Percentiles rank a stretch among this genome's conserved stretches.
These are phyloP conservation scores for Meteorus colon DNA, from an alignment of 2,888 invertebrate species.

Conservation along the genomic window DNA sequence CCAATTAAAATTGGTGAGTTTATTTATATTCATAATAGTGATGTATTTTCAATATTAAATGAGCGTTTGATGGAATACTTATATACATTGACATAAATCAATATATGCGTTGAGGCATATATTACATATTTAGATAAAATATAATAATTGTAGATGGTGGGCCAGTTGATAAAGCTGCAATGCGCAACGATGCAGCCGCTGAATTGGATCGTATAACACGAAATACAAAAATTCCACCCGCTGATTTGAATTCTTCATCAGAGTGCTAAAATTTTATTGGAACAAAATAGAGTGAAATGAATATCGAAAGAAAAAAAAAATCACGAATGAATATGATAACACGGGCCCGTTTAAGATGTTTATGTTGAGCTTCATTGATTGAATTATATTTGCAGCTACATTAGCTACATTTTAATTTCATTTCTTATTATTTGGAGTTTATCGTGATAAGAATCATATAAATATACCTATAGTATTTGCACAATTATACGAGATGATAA, in stretches of 20 bases:
- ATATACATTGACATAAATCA: not conserved
- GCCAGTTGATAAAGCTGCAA: conserved; percentile 81
- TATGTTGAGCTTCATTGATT: not conserved
- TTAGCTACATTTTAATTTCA: conserved; percentile 11
- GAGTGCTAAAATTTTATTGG: conserved; percentile 59
- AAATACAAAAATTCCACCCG: conserved; percentile 77
- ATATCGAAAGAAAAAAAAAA: conserved; percentile 5
- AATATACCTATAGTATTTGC: not conserved
- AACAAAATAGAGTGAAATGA: conserved; percentile 5
- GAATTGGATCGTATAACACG: conserved; percentile 92
- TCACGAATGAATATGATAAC: not conserved
- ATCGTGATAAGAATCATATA: not conserved
- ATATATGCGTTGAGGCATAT: not conserved
- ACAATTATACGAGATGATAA: not conserved
- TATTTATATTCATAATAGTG: conserved; percentile 10
- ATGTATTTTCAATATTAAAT: conserved; percentile 19
- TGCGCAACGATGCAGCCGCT: conserved; percentile 92
- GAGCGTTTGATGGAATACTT: not conserved
- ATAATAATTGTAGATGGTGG: conserved; percentile 59
- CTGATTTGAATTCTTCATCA: conserved; percentile 64
- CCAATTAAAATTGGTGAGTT: conserved; percentile 63
- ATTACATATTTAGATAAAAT: conserved; percentile 44
- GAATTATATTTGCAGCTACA: not conserved
- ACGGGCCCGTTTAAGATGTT: not conserved
- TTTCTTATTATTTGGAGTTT: not conserved